These are phyloP conservation scores for Camarhynchus parvulus DNA, from an alignment of 2,113 vertebrate species.

Conservation along the genomic window DNA sequence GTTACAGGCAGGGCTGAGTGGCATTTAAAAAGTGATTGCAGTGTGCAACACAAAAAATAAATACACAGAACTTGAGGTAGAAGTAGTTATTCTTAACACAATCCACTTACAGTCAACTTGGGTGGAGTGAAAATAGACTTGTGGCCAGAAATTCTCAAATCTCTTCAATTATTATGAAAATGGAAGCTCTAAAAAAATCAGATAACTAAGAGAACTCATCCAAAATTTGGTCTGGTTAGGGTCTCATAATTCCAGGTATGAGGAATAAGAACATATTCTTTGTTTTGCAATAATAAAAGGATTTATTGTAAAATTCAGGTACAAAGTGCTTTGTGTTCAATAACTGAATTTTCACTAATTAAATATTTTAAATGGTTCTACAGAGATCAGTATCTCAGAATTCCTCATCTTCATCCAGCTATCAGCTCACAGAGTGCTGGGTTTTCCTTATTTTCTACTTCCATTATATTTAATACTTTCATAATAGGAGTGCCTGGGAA, in stretches of 20 bases:
- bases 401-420: background rate
- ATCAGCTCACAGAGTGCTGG: background rate
- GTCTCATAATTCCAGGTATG: background rate
- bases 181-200: background rate
- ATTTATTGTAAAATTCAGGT: background rate
- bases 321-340: background rate
- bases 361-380: background rate
- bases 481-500: background rate
- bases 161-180: background rate
- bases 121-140: background rate
- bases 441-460: background rate
- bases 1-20: background rate
- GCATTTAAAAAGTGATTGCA: background rate
- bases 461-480: background rate
- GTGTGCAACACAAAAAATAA: background rate
- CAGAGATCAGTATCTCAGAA: background rate
- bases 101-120: background rate
- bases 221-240: background rate
- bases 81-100: background rate
- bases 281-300: background rate
- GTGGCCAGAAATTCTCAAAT: background rate
- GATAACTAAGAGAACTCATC: background rate
- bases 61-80: background rate
- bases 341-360: background rate
- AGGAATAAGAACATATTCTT: background rate